These are phyloP conservation scores for Cuniculus paca DNA, from an alignment of 2,797 vertebrate species.

Conservation along the genomic window DNA sequence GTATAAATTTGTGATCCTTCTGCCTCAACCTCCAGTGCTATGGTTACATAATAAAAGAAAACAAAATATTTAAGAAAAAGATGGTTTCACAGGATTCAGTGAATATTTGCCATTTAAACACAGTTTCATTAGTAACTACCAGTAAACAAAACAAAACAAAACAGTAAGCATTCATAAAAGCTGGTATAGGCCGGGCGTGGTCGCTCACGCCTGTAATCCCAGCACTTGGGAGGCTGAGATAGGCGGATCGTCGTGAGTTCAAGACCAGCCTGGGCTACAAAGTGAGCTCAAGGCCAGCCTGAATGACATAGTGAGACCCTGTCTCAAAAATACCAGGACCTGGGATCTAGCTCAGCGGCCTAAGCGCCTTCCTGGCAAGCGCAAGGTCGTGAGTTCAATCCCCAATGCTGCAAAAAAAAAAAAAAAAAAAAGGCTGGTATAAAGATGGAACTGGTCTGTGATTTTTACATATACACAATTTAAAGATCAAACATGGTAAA, in stretches of 20 bases:
- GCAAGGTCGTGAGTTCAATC: no score
- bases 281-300: no score
- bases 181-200: no score
- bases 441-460: neutral
- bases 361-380: no score
- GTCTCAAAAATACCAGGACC: no score
- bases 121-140: conserved; percentile 34
- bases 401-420: no score
- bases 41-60: conserved; percentile 11
- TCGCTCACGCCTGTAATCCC: no score
- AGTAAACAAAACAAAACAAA: conserved; percentile 43
- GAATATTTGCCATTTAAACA: conserved; percentile 58
- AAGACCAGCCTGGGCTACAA: no score
- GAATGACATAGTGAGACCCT: no score
- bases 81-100: conserved; percentile 13
- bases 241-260: no score
- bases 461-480: neutral
- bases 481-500: conserved; percentile 41
- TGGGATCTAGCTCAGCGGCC: no score
- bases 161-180: neutral
- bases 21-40: neutral
- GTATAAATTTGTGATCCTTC: neutral
- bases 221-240: no score
- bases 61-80: conserved; percentile 48
- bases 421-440: neutral